phyloP scores from a whole-genome alignment of 1,140 invertebrate genomes.

The Drosophila varians region DNA sequence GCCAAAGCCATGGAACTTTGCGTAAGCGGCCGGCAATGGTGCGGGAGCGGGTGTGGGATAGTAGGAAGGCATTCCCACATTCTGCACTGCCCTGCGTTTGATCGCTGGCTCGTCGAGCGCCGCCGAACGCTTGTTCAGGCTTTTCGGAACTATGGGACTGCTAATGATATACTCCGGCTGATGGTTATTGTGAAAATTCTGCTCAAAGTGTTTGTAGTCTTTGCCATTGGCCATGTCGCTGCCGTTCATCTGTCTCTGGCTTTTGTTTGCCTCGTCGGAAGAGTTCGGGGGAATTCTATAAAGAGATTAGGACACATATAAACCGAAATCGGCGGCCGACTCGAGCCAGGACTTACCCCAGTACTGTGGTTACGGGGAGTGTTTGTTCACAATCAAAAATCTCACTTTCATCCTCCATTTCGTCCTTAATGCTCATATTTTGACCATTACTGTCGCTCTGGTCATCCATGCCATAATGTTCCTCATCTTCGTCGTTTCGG shows the following conservation, averaged over 20 bases:
- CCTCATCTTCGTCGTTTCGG: slow-evolving; percentile 48
- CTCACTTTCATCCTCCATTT: slow-evolving; percentile 51
- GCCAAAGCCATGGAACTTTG: slow-evolving; percentile 79
- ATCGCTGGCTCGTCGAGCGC: slow-evolving; percentile 2
- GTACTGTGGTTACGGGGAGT: slow-evolving; percentile 64
- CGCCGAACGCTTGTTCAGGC: not conserved
- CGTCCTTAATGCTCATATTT: slow-evolving; percentile 47
- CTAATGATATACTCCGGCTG: slow-evolving; percentile 44
- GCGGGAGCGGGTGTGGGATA: slow-evolving; percentile 1
- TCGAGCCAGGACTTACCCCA: slow-evolving; percentile 43
- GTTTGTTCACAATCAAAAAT: slow-evolving; percentile 58
- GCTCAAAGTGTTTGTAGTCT: slow-evolving; percentile 10
- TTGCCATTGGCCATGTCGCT: slow-evolving; percentile 44
- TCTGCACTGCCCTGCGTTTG: not conserved
- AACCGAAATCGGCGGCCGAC: not conserved
- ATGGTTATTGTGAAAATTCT: slow-evolving; percentile 17
- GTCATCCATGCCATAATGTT: slow-evolving; percentile 56
- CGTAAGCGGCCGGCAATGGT: slow-evolving; percentile 31
- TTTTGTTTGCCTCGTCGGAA: slow-evolving; percentile 24
- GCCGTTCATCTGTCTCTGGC: slow-evolving; percentile 34
- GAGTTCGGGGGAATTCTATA: slow-evolving; percentile 53
- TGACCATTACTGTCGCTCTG: slow-evolving; percentile 57
- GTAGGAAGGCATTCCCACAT: slow-evolving; percentile 12
- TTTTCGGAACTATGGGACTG: slow-evolving; percentile 16
- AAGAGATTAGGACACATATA: not conserved